A percentile compares a stretch with the other conserved stretches of the same genome.
Conservation (phyloP, 2,888 invertebrate genomes). For the Metallyticus violacea region DNA sequence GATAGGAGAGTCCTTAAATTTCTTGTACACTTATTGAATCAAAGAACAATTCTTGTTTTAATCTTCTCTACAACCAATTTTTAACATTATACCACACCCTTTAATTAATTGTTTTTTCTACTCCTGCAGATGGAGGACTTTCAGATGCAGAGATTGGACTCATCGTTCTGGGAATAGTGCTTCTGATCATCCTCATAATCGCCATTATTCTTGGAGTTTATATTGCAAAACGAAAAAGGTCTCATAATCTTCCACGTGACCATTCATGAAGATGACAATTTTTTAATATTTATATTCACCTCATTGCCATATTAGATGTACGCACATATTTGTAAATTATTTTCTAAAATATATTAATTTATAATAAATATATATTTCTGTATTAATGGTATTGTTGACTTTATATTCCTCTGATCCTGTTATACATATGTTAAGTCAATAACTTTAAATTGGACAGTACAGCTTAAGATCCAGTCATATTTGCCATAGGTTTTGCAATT, state of each 20-base stretch:
- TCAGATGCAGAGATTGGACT: constrained; percentile 60
- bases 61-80: not conserved
- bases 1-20: no score
- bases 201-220: constrained; percentile 53
- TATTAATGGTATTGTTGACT: not conserved
- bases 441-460: no score
- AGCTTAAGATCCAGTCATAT: no score
- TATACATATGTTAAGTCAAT: no score
- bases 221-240: constrained; percentile 58
- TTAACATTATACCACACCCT: no score
- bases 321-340: not conserved
- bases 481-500: no score
- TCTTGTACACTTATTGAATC: no score
- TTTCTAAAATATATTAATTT: no score
- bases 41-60: not conserved
- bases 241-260: constrained; percentile 11
- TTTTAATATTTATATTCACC: not conserved
- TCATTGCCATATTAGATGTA: not conserved
- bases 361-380: not conserved
- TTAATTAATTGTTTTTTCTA: no score
- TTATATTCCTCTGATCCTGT: not conserved
- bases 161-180: constrained; percentile 61
- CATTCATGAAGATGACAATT: not conserved
- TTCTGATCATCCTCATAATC: constrained; percentile 62
- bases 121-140: constrained; percentile 44